Evolutionary conservation across 2,113 vertebrate species (phyloP).

Genomic region (Sphyrna mokarran): DNA sequence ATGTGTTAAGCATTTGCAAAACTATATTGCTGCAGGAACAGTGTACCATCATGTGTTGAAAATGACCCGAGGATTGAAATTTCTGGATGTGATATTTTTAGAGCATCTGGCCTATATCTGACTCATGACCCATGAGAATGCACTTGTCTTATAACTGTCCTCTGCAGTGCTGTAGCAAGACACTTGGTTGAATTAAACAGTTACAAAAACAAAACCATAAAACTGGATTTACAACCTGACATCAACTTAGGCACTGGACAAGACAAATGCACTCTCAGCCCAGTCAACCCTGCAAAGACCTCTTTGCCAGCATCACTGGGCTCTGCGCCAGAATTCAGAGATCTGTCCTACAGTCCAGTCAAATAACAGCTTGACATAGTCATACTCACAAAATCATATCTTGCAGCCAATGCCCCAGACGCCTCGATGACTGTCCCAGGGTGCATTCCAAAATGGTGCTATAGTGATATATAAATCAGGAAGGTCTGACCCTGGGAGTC

Average conservation of each 20-base stretch:
- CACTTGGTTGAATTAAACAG: no score
- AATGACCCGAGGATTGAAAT: not conserved
- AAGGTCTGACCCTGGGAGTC: not conserved
- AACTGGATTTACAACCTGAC: not conserved
- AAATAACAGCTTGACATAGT: not conserved
- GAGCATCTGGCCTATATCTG: not conserved
- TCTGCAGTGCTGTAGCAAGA: not conserved
- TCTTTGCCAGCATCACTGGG: not conserved
- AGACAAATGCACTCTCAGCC: not conserved
- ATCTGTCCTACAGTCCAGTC: not conserved
- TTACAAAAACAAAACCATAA: not conserved
- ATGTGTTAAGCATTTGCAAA: not conserved
- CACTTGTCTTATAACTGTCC: not conserved
- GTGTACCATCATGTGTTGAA: not conserved
- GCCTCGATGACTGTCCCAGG: not conserved
- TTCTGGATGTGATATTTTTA: not conserved
- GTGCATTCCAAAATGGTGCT: not conserved
- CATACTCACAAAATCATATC: not conserved
- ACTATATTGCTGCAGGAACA: not conserved
- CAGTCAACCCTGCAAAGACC: no score
- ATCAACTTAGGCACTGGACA: not conserved
- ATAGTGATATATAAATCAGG: not conserved
- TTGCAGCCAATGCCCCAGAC: not conserved
- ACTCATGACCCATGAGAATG: not conserved
- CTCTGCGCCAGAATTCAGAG: not conserved